phyloP scores from a whole-genome alignment of 2,113 vertebrate genomes.

The Hydropotes inermis region DNA sequence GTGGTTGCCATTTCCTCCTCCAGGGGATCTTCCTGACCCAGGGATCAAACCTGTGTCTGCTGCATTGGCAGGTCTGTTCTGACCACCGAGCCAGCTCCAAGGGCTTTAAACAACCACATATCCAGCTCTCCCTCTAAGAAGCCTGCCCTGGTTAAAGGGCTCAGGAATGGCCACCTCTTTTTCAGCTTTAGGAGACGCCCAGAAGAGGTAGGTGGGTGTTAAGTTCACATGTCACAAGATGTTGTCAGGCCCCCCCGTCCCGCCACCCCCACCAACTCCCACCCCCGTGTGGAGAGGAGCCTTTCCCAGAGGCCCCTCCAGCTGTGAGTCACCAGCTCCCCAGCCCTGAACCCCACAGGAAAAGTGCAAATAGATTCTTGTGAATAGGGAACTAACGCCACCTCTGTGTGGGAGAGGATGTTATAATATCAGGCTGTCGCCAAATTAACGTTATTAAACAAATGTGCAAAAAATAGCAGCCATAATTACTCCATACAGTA shows the following conservation, averaged over 20 bases:
- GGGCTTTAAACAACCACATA: background rate
- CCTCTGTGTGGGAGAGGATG: constrained; percentile 64
- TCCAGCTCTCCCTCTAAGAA: background rate
- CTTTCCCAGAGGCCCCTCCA: background rate
- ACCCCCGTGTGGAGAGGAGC: background rate
- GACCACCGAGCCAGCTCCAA: background rate
- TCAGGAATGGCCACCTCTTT: background rate
- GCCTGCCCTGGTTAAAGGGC: background rate
- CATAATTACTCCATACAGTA: constrained; percentile 47
- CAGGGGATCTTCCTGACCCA: background rate
- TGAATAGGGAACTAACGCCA: constrained; percentile 34
- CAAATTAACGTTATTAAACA: constrained; percentile 64
- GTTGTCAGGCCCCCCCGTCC: rapidly evolving
- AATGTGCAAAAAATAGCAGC: constrained; percentile 63
- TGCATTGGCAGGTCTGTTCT: background rate
- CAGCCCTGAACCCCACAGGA: background rate
- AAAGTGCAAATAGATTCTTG: constrained; percentile 51
- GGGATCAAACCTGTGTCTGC: background rate
- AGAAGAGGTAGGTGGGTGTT: background rate
- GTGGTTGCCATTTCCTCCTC: background rate
- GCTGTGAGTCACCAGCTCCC: constrained; percentile 42
- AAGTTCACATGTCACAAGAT: no score
- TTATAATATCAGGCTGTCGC: constrained; percentile 68
- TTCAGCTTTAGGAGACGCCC: background rate
- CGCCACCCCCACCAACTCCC: background rate